Evolutionary conservation across 1,140 invertebrate species (phyloP).

Genomic region (Bombus waltoni): DNA sequence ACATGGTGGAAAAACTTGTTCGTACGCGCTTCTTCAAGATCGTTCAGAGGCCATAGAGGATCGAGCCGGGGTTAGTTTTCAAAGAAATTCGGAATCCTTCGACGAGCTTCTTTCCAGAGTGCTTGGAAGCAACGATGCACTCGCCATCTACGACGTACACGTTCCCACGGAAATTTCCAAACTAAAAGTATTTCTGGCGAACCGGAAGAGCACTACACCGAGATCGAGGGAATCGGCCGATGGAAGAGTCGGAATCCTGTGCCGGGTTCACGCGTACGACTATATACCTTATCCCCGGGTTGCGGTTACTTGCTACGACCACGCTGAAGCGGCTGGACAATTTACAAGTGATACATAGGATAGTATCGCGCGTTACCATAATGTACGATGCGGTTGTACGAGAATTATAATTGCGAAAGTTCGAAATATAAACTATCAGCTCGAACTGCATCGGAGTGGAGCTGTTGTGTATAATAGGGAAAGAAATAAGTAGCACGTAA

Average conservation of each 20-base stretch:
- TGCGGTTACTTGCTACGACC: slow-evolving; percentile 20
- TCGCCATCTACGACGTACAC: background rate
- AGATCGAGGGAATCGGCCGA: background rate
- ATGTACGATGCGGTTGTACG: slow-evolving; percentile 25
- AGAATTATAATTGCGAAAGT: slow-evolving; percentile 51
- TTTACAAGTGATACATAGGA: slow-evolving; percentile 28
- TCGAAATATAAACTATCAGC: slow-evolving; percentile 31
- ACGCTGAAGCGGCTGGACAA: slow-evolving; percentile 26
- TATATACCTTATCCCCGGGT: background rate
- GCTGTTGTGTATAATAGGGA: background rate
- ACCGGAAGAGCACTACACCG: no score
- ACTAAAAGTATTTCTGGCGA: background rate
- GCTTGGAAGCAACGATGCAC: background rate
- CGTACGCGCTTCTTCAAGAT: background rate
- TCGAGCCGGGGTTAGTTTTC: no score
- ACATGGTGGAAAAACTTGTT: background rate
- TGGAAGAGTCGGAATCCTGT: background rate
- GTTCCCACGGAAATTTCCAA: background rate
- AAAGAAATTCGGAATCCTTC: background rate
- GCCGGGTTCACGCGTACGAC: background rate
- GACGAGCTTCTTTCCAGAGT: background rate
- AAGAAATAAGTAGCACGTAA: background rate
- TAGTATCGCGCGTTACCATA: slow-evolving; percentile 21
- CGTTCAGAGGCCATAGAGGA: background rate
- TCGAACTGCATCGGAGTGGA: background rate